Conservation (phyloP, 2,113 vertebrate genomes). For the Motacilla alba region DNA sequence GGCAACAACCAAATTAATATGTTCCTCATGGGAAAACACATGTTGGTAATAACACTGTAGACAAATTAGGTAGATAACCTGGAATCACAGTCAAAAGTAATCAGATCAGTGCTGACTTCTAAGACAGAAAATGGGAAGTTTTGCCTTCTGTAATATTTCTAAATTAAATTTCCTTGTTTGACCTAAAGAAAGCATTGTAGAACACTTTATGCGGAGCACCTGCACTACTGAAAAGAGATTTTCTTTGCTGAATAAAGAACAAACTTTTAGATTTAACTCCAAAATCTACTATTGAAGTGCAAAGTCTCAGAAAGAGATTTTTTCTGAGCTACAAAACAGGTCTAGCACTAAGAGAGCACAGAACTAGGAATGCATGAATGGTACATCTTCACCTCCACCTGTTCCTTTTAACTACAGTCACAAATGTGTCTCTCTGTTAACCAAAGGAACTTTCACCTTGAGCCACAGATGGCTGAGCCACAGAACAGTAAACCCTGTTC, state of each 20-base stretch:
- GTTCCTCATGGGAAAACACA: constrained; percentile 47
- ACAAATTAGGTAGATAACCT: constrained; percentile 57
- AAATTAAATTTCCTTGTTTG: constrained; percentile 14
- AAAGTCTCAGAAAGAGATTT: background rate
- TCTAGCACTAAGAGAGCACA: background rate
- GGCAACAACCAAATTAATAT: constrained; percentile 31
- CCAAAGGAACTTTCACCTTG: background rate
- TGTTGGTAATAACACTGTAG: constrained; percentile 21
- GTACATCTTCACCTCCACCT: background rate
- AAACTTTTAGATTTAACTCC: background rate
- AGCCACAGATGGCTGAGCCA: background rate
- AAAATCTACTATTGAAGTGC: background rate
- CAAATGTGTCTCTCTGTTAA: background rate
- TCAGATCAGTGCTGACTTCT: constrained; percentile 5
- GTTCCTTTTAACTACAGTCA: background rate
- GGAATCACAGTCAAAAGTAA: constrained; percentile 51
- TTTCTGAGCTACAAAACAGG: background rate
- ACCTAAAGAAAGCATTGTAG: background rate
- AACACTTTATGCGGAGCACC: background rate
- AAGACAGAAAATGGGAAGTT: background rate
- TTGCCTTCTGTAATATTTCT: constrained; percentile 3
- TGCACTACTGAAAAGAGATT: background rate
- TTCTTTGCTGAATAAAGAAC: background rate
- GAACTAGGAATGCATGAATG: background rate
- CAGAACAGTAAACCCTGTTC: background rate